Base-by-base conservation (phyloP, 2,888 invertebrate species). In the Erannis defoliaria region DNA sequence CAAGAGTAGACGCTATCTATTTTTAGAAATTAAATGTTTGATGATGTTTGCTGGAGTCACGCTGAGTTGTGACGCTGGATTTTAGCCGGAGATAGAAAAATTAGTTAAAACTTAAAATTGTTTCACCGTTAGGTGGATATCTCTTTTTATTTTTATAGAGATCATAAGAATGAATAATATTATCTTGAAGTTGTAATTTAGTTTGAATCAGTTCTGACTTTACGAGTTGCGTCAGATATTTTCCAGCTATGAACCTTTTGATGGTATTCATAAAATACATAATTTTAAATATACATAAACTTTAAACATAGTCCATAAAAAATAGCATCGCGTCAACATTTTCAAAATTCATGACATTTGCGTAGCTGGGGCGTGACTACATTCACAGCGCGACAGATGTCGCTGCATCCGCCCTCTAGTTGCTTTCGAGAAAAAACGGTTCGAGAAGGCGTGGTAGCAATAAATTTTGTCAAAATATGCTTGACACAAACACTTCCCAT, bases 381-480 rank as follows among this genome's bases (percentile, higher is more conserved):
- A 71, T 79, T 79, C 81, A 81, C 79, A 78, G 82, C 77, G 74
- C 88, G 88, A 86, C 92, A 92, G 91, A 91, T 92, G 92, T 88
- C 84, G 75, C 72, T 73, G 82, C 85, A 84, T 89, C 90, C 89
- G 86, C 88, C 89, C 86, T 81, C 76, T 66, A 70, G 68, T 74
- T 68, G 74, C 76, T 72, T 72, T 69, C 76, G 73, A 71, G 74
- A 76, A 84, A 89, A 90, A 91, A 89, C 77, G 53, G 78, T 82
- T 73, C 78, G 66, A 79, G 86, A 78, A 91, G 93, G 93, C 93
- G 93, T 90, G 93, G 92, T 85, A 74, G 86, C 81, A 88, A 93
- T 93, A 93, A 93, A 93, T 93, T 90, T 90, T 84, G 91, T 93
- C 93, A 93, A 93, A 93, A 92, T 93, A 93, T 88, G 84, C 88